Evolutionary conservation across 2,888 invertebrate species (phyloP).

Genomic region (Pheosia tremula): DNA sequence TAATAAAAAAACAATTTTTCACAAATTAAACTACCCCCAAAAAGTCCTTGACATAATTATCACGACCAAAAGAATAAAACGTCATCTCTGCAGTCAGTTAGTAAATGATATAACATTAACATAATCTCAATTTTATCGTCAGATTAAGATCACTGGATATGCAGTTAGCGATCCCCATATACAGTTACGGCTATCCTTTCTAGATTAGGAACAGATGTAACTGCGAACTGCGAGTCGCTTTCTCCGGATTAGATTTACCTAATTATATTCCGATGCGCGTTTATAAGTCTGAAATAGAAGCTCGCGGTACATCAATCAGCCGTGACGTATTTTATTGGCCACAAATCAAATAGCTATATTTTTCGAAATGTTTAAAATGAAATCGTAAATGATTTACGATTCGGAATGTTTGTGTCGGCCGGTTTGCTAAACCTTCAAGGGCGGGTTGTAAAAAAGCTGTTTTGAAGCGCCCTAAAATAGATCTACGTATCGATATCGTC

Average conservation of each 20-base stretch:
- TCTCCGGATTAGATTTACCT: constrained; percentile 16
- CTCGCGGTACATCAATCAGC: constrained; percentile 53
- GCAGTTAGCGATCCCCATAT: background rate
- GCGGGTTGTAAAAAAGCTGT: constrained; percentile 60
- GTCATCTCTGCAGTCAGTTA: too few relatives aligned
- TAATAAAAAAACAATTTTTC: too few relatives aligned
- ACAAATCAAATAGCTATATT: constrained; percentile 61
- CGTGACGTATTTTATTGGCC: constrained; percentile 54
- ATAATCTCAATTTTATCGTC: background rate
- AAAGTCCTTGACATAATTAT: too few relatives aligned
- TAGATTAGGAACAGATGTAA: constrained; percentile 15
- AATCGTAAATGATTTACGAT: constrained; percentile 59
- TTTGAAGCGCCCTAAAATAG: constrained; percentile 71
- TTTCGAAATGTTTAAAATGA: constrained; percentile 54
- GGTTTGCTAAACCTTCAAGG: constrained; percentile 68
- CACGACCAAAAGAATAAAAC: too few relatives aligned
- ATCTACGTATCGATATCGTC: constrained; percentile 56
- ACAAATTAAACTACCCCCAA: too few relatives aligned
- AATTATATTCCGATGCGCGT: constrained; percentile 23
- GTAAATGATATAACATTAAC: background rate
- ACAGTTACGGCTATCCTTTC: constrained; percentile 1
- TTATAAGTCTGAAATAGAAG: constrained; percentile 31
- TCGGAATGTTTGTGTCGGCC: constrained; percentile 49
- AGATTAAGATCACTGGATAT: background rate
- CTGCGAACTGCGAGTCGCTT: constrained; percentile 7